These are phyloP conservation scores for Tympanuchus pallidicinctus DNA, from an alignment of 2,113 vertebrate species.

Conservation along the genomic window DNA sequence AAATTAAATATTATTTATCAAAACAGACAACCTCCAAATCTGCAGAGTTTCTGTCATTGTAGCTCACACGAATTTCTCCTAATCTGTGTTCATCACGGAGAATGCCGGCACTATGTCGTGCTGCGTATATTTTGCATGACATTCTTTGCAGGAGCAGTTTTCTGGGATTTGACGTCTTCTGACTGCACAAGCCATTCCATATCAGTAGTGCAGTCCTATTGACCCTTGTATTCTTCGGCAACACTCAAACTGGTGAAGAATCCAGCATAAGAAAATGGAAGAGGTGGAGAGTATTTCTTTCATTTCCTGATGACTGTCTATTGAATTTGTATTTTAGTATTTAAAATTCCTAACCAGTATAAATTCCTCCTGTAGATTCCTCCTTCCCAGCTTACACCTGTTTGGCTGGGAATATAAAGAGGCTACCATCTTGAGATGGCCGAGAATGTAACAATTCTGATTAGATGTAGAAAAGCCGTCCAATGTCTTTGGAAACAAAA, in stretches of 20 bases:
- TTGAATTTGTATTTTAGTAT: background rate
- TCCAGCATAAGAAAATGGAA: background rate
- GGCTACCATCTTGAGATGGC: background rate
- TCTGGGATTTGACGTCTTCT: background rate
- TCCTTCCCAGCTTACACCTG: background rate
- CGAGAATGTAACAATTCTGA: background rate
- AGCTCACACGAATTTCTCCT: conserved; percentile 21
- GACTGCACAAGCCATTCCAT: background rate
- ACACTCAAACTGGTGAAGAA: background rate
- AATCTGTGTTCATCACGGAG: conserved; percentile 3
- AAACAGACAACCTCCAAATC: conserved; percentile 4
- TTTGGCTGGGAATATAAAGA: background rate
- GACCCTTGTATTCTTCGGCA: fast-evolving
- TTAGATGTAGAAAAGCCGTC: background rate
- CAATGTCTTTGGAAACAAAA: background rate
- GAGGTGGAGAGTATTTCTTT: background rate
- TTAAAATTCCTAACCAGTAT: background rate
- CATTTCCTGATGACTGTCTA: background rate
- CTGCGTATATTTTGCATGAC: background rate
- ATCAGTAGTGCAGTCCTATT: background rate
- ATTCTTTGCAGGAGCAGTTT: background rate
- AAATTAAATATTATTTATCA: conserved; percentile 56
- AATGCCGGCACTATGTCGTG: background rate
- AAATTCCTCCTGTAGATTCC: background rate
- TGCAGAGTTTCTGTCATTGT: background rate